Evolutionary conservation across 2,888 invertebrate genomes (phyloP), one percentile per base, ranked within the genome.

Genomic region (Autographa gamma): DNA sequence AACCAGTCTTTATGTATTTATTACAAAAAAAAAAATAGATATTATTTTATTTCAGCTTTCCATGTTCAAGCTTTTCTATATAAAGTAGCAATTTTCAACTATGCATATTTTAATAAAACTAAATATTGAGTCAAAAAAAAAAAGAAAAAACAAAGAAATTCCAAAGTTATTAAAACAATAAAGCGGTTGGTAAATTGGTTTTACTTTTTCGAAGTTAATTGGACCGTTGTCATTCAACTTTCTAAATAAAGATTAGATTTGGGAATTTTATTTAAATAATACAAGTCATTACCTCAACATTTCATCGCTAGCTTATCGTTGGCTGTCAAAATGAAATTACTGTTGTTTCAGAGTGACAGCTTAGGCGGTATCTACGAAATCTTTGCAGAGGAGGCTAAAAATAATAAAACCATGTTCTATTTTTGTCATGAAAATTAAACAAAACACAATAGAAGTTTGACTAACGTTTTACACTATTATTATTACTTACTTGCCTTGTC

Each of bases 291-390:
- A 48, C 48, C 54, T 13, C 2, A 56, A 56, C 19, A 13, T 56
- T 56, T 56, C 25, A 56, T 25, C 19, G 54, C 19, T 11, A 13
- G 54, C 54, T 56, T 56, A 19, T 25, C 54, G 11, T 56, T 25
- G 25, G 25, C 13, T 56, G 54, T 19, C 54, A 56, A 56, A 56
- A 56, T 19, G 18, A 56, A 56, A 56, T 25, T 25, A 56, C 54
- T 11, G 11, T 56, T 56, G 54, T 54, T 54, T 19, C 18, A 18
- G 11, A 54, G 54, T 56, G 54, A 56, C 54, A 56, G 54, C 54
- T 56, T 25, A 13, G 54, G 13, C 14, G 54, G 2, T 56, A 56
- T 56, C 54, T 19, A 11, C 54, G 3, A 19, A 56, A 56, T 56
- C 54, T 56, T 25, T 25, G 19, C 54, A 8, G 25, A 56, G 16